phyloP scores from a whole-genome alignment of 2,797 vertebrate species.

The Ammospiza maritima region DNA sequence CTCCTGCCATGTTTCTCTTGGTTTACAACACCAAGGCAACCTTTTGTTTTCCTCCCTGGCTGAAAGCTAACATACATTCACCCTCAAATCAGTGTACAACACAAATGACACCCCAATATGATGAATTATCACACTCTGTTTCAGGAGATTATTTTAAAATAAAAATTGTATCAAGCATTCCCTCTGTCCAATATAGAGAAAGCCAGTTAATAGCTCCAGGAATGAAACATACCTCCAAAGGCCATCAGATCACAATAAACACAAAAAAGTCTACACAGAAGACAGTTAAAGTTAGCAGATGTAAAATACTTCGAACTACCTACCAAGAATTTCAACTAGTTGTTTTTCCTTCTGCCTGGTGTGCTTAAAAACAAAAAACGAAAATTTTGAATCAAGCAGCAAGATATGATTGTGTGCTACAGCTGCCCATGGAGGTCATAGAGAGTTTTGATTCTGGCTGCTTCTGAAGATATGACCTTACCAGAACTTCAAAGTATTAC shows the following conservation, averaged over 20 bases:
- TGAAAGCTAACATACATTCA: neutral
- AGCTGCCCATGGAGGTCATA: neutral
- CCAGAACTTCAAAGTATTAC: neutral
- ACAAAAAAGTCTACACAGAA: neutral
- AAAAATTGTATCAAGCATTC: neutral
- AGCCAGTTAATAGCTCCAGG: neutral
- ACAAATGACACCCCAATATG: neutral
- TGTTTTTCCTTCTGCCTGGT: neutral
- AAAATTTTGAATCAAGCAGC: neutral
- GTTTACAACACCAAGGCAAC: neutral
- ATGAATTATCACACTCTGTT: neutral
- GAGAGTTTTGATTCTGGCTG: neutral
- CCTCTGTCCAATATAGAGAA: neutral
- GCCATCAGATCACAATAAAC: constrained; percentile 24
- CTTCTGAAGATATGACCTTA: neutral
- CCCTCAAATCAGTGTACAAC: neutral
- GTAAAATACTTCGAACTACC: constrained; percentile 8
- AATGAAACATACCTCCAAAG: constrained; percentile 26
- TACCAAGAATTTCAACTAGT: neutral
- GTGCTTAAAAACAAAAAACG: neutral
- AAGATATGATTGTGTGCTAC: neutral
- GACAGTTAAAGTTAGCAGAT: neutral
- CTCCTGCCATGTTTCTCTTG: neutral
- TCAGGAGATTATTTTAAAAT: neutral
- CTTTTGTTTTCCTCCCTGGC: neutral